Evolutionary conservation across 2,113 vertebrate species (phyloP).

Genomic region (Holacanthus passer): DNA sequence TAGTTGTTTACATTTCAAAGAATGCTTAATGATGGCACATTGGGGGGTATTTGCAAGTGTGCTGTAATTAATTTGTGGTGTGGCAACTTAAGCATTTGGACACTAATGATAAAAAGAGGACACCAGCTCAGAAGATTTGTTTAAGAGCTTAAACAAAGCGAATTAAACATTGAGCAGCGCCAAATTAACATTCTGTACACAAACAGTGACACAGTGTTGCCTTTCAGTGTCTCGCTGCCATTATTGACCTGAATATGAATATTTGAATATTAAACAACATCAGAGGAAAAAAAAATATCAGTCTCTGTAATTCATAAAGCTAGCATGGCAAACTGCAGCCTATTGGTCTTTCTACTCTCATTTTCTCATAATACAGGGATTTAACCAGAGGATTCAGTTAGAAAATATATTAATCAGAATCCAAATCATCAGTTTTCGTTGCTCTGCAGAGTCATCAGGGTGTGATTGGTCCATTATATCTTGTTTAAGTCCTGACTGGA

Average conservation of each 20-base stretch:
- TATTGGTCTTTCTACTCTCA: not conserved
- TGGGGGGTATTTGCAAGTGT: constrained; percentile 43
- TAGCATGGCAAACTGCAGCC: not conserved
- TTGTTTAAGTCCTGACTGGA: too few species aligned
- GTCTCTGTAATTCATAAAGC: not conserved
- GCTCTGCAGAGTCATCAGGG: too few species aligned
- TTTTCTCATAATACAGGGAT: not conserved
- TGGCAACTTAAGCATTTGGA: constrained; percentile 49
- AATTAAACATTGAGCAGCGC: constrained; percentile 50
- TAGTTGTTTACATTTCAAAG: constrained; percentile 71
- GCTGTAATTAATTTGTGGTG: constrained; percentile 62
- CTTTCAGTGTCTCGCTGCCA: not conserved
- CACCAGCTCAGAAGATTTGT: constrained; percentile 53
- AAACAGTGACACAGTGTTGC: constrained; percentile 24
- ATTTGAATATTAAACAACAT: not conserved
- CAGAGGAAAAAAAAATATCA: not conserved
- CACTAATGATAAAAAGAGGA: constrained; percentile 53
- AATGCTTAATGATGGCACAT: constrained; percentile 61
- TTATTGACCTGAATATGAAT: constrained; percentile 10
- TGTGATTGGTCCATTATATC: too few species aligned
- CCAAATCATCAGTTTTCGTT: too few species aligned
- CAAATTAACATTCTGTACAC: constrained; percentile 45
- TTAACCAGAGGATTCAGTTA: not conserved
- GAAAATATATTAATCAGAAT: too few species aligned
- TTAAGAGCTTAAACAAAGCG: constrained; percentile 57